Evolutionary conservation across 2,888 invertebrate genomes (phyloP).

Genomic region (Tipula lateralis): DNA sequence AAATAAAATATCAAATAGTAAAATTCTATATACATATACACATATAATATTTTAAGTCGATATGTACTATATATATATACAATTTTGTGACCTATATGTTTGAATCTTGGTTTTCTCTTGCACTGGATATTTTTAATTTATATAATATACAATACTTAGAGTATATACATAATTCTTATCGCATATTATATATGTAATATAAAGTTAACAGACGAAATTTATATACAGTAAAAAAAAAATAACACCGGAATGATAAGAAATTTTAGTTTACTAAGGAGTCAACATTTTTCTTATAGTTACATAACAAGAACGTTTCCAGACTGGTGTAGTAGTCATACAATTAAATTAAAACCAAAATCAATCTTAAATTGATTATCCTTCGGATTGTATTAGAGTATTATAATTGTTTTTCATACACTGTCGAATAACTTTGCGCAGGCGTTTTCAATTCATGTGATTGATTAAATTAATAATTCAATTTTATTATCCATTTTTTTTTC

Average conservation of each 20-base stretch:
- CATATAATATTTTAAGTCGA: neutral
- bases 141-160: neutral
- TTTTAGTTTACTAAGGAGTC: neutral
- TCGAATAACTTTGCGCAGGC: neutral
- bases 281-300: neutral
- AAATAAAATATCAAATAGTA: neutral
- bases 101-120: neutral
- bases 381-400: neutral
- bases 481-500: neutral
- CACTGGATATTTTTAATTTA: neutral
- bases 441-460: neutral
- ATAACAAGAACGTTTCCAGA: neutral
- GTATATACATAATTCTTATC: neutral
- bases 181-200: neutral
- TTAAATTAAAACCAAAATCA: neutral
- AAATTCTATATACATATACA: neutral
- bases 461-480: conserved; percentile 11
- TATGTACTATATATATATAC: neutral
- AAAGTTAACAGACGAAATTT: too few species aligned
- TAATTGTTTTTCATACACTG: neutral
- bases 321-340: neutral
- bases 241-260: neutral
- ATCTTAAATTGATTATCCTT: neutral
- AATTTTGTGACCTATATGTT: neutral
- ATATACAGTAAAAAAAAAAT: neutral